Base-by-base conservation (phyloP, 2,797 vertebrate genomes). In the Falco novaeseelandiae region DNA sequence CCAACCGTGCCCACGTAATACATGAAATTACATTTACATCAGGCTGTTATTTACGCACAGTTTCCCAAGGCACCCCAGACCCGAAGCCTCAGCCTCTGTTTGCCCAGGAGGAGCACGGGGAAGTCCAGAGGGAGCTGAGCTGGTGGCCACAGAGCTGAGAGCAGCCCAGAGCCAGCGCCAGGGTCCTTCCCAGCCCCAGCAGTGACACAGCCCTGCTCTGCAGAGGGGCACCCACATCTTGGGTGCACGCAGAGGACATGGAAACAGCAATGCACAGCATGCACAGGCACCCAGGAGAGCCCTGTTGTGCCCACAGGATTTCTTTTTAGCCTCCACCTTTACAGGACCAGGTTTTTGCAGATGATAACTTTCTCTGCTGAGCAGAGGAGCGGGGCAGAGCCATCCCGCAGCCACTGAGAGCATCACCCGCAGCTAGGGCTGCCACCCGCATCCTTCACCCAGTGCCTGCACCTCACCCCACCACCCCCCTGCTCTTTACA, bases 241-340 rank as follows among this genome's bases (percentile, higher is more conserved):
- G 26, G 46, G 34, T 49, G 40, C 48, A 22, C 0, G 0, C 30
- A 12, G 15, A 34, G 6, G 51, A 26, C 12, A 23, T 55, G 61
- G 54, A 26, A 49, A 19, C 30, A 4, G 49, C 1, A 5, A 57
- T 4, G 21, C 38, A 5, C 5, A 0, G 42, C 12, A 0, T 5
- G 17, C 57, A 8, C 27, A 36, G 30, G 48, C 29, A 34, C 30
- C 54, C 52, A 27, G 34, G 20, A 52, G 25, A 87, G 44, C 40
- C 72, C 65, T 9, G 22, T 2, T 54, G 65, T 20, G 34, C 44
- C 25, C 38, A 23, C 1, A 0, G 38, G 29, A 13, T 44, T 40
- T 34, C 25, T 48, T 46, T 51, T 54, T 8, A 55, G n/a, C n/a
- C 21, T 46, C 34, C 5, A 8, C 26, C 48, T 55, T 52, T 6